Evolutionary conservation across 2,113 vertebrate genomes (phyloP).

Genomic region (Sminthopsis crassicaudata): DNA sequence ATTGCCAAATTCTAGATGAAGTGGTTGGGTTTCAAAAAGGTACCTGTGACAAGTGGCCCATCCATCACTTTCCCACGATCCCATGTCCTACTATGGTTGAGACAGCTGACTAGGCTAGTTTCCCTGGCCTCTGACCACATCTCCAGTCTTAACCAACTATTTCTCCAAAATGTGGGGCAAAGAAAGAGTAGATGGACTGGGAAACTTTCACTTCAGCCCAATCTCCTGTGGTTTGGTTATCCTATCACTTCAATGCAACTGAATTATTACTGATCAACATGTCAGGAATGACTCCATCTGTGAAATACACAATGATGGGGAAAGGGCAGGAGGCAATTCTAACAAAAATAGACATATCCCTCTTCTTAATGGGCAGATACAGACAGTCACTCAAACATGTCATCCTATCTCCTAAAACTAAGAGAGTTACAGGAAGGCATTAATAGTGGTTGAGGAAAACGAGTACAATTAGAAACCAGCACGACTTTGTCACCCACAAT

Average conservation of each 20-base stretch:
- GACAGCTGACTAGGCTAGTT: neutral
- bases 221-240: neutral
- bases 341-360: neutral
- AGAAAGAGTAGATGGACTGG: neutral
- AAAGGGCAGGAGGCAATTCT: neutral
- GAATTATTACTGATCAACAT: neutral
- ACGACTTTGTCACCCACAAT: neutral
- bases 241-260: neutral
- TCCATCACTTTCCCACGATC: neutral
- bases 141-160: neutral
- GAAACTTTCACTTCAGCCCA: neutral
- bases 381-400: neutral
- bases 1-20: neutral
- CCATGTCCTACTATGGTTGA: neutral
- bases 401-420: neutral
- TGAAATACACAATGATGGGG: neutral
- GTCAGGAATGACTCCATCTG: neutral
- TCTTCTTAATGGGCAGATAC: neutral
- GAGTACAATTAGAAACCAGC: neutral
- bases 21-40: neutral
- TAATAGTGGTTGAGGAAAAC: neutral
- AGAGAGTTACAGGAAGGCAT: neutral
- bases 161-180: neutral
- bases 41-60: neutral
- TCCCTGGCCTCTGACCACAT: neutral